phyloP scores from a whole-genome alignment of 37 sponge, comb jelly and placozoan genomes.

The Tethya wilhelma region DNA sequence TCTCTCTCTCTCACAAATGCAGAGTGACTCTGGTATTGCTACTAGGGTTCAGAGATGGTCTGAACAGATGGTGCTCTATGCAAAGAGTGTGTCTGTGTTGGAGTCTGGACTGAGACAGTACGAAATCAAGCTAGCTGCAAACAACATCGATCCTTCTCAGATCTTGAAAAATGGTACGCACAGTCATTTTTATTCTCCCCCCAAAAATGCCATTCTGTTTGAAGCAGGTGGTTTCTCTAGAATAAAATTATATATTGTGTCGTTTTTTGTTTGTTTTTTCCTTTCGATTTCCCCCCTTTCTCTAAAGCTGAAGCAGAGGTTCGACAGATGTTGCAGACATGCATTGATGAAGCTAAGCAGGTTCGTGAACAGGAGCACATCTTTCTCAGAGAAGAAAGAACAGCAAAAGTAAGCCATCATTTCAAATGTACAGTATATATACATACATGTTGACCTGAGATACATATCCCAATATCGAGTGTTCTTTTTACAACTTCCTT shows the following conservation, averaged over 20 bases:
- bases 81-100: constrained; percentile 55
- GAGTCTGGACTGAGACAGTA: constrained; percentile 39
- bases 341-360: constrained; percentile 40
- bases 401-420: background rate
- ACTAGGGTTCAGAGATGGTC: constrained; percentile 53
- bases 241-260: background rate
- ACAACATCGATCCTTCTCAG: constrained; percentile 3
- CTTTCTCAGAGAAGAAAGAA: background rate
- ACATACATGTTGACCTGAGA: background rate
- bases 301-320: constrained; percentile 21
- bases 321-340: constrained; percentile 3
- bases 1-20: background rate
- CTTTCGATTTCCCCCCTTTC: background rate
- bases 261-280: background rate
- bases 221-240: background rate
- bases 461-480: background rate
- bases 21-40: constrained; percentile 54
- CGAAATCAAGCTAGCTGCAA: constrained; percentile 41
- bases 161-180: constrained; percentile 15
- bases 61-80: constrained; percentile 75
- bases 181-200: background rate
- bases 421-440: background rate
- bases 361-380: constrained; percentile 16
- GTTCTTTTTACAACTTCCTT: background rate
- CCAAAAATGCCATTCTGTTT: too few relatives aligned